A percentile compares a stretch with the other conserved stretches of the same genome.
phyloP scores from a whole-genome alignment of 2,888 invertebrate genomes.

The Nasonovia ribisnigri region DNA sequence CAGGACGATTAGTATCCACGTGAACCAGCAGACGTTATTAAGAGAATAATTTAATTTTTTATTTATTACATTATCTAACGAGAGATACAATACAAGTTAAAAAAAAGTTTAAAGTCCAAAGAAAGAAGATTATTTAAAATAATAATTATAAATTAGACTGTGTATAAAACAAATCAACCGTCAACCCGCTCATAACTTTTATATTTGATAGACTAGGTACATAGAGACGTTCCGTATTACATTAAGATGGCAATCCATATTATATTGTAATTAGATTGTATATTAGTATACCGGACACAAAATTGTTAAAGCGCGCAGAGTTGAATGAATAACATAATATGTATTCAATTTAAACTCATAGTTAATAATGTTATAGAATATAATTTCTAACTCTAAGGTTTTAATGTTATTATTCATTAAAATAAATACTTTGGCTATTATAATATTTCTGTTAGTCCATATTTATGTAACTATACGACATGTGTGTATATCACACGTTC shows the following conservation, averaged over 20 bases:
- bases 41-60: background rate
- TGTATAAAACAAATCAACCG: background rate
- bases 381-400: background rate
- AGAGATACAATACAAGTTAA: background rate
- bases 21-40: background rate
- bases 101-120: background rate
- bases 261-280: background rate
- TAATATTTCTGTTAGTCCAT: too few relatives aligned
- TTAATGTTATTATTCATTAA: background rate
- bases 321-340: background rate
- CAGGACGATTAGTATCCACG: background rate
- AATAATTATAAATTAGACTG: background rate
- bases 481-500: too few relatives aligned
- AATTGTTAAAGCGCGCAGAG: background rate
- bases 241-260: background rate
- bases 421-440: background rate
- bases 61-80: background rate
- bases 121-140: background rate
- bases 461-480: too few relatives aligned
- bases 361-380: background rate
- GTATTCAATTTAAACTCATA: background rate
- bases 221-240: background rate
- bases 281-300: background rate
- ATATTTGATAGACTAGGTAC: background rate
- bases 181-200: background rate